Conservation (phyloP, 2,113 vertebrate genomes). For the Vanacampus margaritifer region DNA sequence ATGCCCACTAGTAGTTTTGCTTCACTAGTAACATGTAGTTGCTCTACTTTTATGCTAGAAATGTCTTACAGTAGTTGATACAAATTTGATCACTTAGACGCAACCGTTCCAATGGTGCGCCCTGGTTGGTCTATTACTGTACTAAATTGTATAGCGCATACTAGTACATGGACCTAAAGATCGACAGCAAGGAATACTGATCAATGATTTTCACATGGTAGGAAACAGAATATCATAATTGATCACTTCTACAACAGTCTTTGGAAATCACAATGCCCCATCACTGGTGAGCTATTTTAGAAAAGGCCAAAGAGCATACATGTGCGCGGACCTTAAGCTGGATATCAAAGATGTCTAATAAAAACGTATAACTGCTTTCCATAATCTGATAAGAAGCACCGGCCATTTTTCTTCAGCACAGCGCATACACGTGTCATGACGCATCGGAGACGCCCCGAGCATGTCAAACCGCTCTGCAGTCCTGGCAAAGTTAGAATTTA, state of each 20-base stretch:
- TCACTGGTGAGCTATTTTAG: neutral
- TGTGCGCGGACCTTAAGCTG: neutral
- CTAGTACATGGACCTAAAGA: too few species aligned
- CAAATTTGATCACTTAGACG: too few species aligned
- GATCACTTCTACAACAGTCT: neutral
- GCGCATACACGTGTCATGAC: slow-evolving; percentile 34
- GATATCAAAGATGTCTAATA: neutral
- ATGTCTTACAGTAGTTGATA: too few species aligned
- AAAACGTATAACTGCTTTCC: neutral
- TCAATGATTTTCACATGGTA: too few species aligned
- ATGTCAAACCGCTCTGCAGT: neutral
- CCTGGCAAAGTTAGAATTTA: slow-evolving; percentile 1
- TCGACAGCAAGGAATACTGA: too few species aligned
- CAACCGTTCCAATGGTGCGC: too few species aligned
- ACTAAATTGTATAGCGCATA: too few species aligned
- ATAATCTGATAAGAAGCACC: slow-evolving; percentile 18
- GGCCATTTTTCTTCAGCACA: slow-evolving; percentile 33
- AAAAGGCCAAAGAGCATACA: neutral
- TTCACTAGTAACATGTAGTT: too few species aligned
- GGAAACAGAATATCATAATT: too few species aligned
- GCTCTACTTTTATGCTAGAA: too few species aligned
- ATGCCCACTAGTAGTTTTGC: too few species aligned
- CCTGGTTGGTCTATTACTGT: too few species aligned
- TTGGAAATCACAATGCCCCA: neutral
- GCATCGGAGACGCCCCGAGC: neutral